These are phyloP conservation scores for Enteromius afrohamiltoni DNA, from an alignment of 2,797 vertebrate species.

Conservation along the genomic window DNA sequence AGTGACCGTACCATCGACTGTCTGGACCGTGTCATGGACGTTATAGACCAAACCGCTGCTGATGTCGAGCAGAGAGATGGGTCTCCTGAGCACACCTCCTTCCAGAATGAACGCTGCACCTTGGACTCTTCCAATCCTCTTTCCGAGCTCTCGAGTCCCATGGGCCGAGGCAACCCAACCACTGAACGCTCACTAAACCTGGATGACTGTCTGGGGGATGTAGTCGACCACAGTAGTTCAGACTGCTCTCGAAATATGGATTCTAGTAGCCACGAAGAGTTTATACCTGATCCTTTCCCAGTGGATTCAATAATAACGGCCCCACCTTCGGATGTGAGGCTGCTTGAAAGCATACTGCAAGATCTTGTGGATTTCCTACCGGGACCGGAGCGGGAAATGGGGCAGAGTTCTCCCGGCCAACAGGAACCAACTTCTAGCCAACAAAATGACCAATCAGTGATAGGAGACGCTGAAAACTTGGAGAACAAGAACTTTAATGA, in stretches of 20 bases:
- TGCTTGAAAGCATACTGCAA: constrained; percentile 44
- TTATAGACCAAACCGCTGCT: constrained; percentile 1
- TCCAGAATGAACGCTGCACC: neutral
- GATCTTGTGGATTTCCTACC: constrained; percentile 49
- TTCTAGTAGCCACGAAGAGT: neutral
- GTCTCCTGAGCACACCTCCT: too few relatives aligned
- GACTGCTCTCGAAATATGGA: neutral
- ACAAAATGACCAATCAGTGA: constrained; percentile 1
- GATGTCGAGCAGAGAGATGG: neutral
- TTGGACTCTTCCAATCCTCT: neutral
- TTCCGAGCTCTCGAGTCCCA: neutral
- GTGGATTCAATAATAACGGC: constrained; percentile 22
- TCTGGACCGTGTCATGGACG: constrained; percentile 17
- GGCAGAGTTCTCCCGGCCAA: neutral
- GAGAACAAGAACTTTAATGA: neutral
- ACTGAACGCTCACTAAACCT: constrained; percentile 38
- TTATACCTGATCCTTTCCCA: neutral
- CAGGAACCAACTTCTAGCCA: neutral
- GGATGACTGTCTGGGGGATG: constrained; percentile 46
- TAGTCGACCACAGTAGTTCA: constrained; percentile 21
- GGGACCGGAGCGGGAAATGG: neutral
- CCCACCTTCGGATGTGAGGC: constrained; percentile 42
- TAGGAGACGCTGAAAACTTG: neutral
- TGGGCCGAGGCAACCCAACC: neutral
- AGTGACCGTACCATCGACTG: constrained; percentile 60